Base-by-base conservation (phyloP, 1,140 invertebrate genomes). In the Drosophila auraria region DNA sequence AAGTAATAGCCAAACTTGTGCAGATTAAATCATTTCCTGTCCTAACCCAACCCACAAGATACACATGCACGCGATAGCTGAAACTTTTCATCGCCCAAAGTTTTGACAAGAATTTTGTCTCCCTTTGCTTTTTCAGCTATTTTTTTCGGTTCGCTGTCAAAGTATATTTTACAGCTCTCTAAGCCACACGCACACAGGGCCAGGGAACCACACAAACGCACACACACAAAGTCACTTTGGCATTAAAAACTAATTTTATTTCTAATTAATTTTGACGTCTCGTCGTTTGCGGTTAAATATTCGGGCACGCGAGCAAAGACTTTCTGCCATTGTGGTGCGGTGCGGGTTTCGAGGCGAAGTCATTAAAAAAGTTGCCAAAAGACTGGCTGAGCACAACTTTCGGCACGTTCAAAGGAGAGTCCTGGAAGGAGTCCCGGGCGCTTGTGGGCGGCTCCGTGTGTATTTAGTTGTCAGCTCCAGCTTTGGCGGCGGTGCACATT, bases 261-360 rank as follows among this genome's bases (percentile, higher is more conserved):
- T 87, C 84, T 89, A 89, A 89, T 89, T 89, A 89, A 89, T 89
- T 89, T 89, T 89, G 84, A 89, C 84, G 86, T 89, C 86, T 89
- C 81, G 84, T 89, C 84, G 84, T 90, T 89, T 89, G 84, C 74
- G 84, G 84, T 90, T 89, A 89, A 89, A 89, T 89, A 89, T 89
- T 84, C 86, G 80, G 73, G 84, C 84, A 84, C 81, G 84, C 86
- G 81, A 87, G 75, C 64, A 81, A 74, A 71, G 84, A 65, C 81
- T 80, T 66, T 69, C 58, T 68, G 58, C 75, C 57, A 68, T 78
- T 73, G 66, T 71, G 73, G 20, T 72, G 69, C 60, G 77, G 66
- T 56, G 47, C 38, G 54, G 62, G 40, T 51, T 71, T 27, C 54
- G 65, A 63, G 70, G 66, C 73, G 68, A 84, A 84, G 84, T 89